These are phyloP conservation scores for Oceanodroma leucorhoa DNA, from an alignment of 2,797 vertebrate species.

Conservation along the genomic window DNA sequence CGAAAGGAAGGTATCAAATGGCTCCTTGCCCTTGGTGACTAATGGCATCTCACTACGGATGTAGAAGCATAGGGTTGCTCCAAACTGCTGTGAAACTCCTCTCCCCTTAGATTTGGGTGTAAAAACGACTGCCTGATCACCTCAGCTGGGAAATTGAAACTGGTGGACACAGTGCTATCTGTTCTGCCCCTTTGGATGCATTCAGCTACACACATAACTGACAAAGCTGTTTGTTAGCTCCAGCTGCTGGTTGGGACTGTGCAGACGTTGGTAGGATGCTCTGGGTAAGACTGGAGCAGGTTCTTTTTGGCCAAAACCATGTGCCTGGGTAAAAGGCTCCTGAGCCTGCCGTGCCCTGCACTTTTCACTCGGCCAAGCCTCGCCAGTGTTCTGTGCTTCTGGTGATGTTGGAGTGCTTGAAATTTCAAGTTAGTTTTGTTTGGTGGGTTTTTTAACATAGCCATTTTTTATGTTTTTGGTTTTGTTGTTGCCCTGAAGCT, in stretches of 20 bases:
- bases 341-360: rapidly evolving
- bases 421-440: background rate
- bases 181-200: background rate
- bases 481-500: background rate
- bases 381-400: rapidly evolving
- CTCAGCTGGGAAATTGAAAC: background rate
- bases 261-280: background rate
- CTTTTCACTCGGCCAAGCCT: background rate
- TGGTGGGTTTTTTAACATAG: background rate
- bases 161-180: background rate
- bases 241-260: background rate
- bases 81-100: background rate
- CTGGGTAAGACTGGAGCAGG: too few species aligned
- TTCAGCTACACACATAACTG: background rate
- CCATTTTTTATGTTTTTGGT: background rate
- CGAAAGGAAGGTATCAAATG: background rate
- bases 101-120: background rate
- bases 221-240: background rate
- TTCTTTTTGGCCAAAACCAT: background rate
- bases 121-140: background rate
- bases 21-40: background rate
- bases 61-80: background rate
- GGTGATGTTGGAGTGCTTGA: background rate
- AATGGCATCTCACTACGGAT: background rate
- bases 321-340: background rate